These are phyloP conservation scores for Drosophila anomelani DNA, from an alignment of 2,888 invertebrate genomes.

Conservation along the genomic window DNA sequence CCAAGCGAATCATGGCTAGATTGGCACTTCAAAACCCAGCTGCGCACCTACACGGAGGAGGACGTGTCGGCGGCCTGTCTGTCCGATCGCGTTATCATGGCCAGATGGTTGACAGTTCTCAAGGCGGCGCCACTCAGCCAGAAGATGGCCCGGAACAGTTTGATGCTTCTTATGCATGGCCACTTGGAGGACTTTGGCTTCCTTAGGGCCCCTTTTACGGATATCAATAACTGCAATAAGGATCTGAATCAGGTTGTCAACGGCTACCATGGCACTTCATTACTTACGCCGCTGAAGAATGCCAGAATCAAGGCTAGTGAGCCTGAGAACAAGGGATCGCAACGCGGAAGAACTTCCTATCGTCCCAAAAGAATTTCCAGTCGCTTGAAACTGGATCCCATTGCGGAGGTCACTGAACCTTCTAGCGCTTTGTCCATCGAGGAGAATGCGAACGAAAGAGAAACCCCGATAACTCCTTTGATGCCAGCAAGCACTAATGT, in stretches of 20 bases:
- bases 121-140: constrained; percentile 28
- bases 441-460: neutral
- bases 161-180: constrained; percentile 55
- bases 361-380: neutral
- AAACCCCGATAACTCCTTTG: no score
- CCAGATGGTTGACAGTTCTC: constrained; percentile 48
- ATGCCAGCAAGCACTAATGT: neutral
- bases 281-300: neutral
- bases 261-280: constrained; percentile 45
- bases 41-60: constrained; percentile 18
- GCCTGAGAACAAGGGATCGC: neutral
- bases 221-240: constrained; percentile 35
- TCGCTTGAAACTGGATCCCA: constrained; percentile 4
- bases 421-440: neutral
- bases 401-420: constrained; percentile 18
- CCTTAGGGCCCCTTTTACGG: constrained; percentile 51
- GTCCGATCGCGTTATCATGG: constrained; percentile 49
- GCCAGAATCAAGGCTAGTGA: neutral
- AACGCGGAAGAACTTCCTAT: neutral
- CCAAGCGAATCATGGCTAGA: constrained; percentile 47
- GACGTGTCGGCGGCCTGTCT: constrained; percentile 16
- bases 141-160: constrained; percentile 54
- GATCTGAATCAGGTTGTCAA: constrained; percentile 56
- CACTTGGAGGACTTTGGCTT: constrained; percentile 55
- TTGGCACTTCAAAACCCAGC: constrained; percentile 48